Evolutionary conservation across 2,797 vertebrate genomes (phyloP).

Genomic region (Bradypodion ventrale): DNA sequence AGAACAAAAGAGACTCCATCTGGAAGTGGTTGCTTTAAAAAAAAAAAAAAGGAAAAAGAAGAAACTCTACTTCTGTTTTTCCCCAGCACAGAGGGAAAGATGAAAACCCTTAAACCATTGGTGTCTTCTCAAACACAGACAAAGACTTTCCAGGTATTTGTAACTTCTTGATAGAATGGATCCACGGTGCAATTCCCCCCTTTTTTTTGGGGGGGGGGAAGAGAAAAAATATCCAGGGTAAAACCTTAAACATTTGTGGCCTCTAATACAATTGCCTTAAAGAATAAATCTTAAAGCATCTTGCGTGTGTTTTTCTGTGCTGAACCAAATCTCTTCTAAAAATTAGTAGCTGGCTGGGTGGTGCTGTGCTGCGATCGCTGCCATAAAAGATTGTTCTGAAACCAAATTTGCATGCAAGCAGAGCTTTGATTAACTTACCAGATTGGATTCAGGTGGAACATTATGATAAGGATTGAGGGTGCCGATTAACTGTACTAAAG

Average conservation of each 20-base stretch:
- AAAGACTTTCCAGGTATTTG: slow-evolving; percentile 37
- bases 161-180: slow-evolving; percentile 5
- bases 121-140: slow-evolving; percentile 13
- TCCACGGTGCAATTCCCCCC: slow-evolving; percentile 14
- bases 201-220: too few relatives aligned
- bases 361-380: not conserved
- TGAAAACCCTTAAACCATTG: slow-evolving; percentile 34
- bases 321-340: not conserved
- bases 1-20: not conserved
- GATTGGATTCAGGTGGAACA: not conserved
- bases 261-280: slow-evolving; percentile 26
- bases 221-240: too few relatives aligned
- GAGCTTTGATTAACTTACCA: not conserved
- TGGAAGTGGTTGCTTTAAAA: not conserved
- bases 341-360: not conserved
- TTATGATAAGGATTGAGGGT: not conserved
- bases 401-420: not conserved
- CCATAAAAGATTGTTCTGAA: not conserved
- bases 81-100: not conserved
- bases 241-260: slow-evolving; percentile 20
- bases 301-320: not conserved
- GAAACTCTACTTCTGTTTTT: not conserved
- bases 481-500: not conserved
- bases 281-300: slow-evolving; percentile 28
- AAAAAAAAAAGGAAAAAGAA: too few relatives aligned